Evolutionary conservation across 1,140 invertebrate species (phyloP).

Genomic region (Dinothrombium tinctorium): DNA sequence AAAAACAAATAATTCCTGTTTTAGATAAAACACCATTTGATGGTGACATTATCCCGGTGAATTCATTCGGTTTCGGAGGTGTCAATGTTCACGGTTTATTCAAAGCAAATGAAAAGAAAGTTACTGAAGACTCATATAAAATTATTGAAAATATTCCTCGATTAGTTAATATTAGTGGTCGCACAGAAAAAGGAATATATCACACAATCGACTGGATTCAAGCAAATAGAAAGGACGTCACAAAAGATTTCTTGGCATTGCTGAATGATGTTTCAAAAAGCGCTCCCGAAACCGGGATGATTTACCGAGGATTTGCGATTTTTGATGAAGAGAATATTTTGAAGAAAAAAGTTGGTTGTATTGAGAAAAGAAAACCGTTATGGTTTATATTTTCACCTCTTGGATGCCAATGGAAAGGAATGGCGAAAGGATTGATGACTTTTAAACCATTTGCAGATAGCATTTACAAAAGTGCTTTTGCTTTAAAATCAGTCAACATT

Average conservation of each 20-base stretch:
- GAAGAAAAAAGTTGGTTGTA: conserved; percentile 29
- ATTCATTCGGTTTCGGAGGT: conserved; percentile 93
- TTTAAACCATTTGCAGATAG: conserved; percentile 50
- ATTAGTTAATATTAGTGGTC: conserved; percentile 22
- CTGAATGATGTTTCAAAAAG: conserved; percentile 5
- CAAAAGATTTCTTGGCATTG: conserved; percentile 15
- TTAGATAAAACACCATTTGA: conserved; percentile 27
- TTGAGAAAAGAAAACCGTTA: conserved; percentile 83
- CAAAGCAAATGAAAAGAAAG: conserved; percentile 14
- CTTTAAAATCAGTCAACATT: conserved; percentile 44
- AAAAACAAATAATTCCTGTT: too few relatives aligned
- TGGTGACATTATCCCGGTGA: conserved; percentile 60
- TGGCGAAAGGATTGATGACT: conserved; percentile 57
- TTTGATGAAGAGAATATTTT: conserved; percentile 1
- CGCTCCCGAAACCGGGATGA: conserved; percentile 2
- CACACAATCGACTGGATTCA: conserved; percentile 20
- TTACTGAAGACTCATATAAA: conserved; percentile 6
- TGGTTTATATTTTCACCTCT: conserved; percentile 87
- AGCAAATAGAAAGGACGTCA: conserved; percentile 17
- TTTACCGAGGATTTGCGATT: conserved; percentile 5
- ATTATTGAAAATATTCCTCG: conserved; percentile 14
- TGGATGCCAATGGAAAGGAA: conserved; percentile 86
- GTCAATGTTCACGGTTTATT: conserved; percentile 79
- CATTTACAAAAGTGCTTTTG: conserved; percentile 44
- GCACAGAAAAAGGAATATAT: conserved; percentile 24